Conservation (phyloP, 2,888 invertebrate species). For the Orthosia gothica region DNA sequence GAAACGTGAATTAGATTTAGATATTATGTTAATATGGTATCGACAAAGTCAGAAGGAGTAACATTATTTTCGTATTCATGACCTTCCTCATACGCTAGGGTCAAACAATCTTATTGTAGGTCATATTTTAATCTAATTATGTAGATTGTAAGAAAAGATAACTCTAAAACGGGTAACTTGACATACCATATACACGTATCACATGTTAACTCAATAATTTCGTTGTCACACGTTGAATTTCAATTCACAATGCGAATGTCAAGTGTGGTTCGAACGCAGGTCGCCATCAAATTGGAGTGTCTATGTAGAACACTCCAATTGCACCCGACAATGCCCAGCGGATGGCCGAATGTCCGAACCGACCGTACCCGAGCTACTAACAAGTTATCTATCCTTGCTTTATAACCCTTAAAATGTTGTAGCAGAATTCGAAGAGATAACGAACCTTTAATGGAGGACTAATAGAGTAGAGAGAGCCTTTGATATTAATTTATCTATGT, state of each 20-base stretch:
- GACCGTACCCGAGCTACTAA: neutral
- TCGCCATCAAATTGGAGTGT: slow-evolving; percentile 44
- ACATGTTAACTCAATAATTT: too few relatives aligned
- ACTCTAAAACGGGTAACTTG: neutral
- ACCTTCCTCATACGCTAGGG: neutral
- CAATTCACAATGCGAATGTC: slow-evolving; percentile 8
- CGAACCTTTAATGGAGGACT: slow-evolving; percentile 18
- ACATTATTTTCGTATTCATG: slow-evolving; percentile 15
- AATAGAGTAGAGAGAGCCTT: slow-evolving; percentile 2
- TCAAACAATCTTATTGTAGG: neutral
- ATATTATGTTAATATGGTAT: neutral
- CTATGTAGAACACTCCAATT: slow-evolving; percentile 36
- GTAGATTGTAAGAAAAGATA: neutral
- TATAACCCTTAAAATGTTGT: neutral
- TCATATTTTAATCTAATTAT: neutral
- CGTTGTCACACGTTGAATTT: too few relatives aligned
- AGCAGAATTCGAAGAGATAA: slow-evolving; percentile 14
- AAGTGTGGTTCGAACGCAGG: slow-evolving; percentile 17
- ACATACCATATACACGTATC: too few relatives aligned
- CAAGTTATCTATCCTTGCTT: neutral
- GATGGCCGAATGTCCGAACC: slow-evolving; percentile 8
- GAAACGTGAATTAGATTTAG: neutral
- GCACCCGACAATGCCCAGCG: slow-evolving; percentile 10
- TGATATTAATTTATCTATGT: slow-evolving; percentile 4
- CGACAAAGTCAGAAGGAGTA: neutral